Percentiles rank a stretch among this genome's conserved stretches.
phyloP scores from a whole-genome alignment of 2,888 invertebrate genomes.

The Agonopterix alstromeriana region DNA sequence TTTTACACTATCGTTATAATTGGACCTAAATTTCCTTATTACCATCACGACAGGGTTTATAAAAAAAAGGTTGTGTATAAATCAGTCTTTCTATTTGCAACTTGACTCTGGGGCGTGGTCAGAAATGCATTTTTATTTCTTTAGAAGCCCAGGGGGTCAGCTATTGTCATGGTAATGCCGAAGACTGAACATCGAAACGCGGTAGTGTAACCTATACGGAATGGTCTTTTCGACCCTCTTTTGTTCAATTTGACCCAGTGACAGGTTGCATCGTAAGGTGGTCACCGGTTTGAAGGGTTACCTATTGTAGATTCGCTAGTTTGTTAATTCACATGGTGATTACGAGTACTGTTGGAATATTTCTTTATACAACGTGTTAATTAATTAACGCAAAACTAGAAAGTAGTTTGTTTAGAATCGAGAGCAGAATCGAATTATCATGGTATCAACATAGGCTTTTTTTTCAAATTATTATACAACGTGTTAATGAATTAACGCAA shows the following conservation, averaged over 20 bases:
- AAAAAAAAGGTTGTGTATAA: too few species aligned
- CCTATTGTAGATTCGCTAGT: not conserved
- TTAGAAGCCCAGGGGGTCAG: slow-evolving; percentile 41
- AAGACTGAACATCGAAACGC: slow-evolving; percentile 35
- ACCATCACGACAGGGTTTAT: too few species aligned
- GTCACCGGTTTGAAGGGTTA: slow-evolving; percentile 27
- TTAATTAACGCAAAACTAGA: too few species aligned
- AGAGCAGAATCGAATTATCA: too few species aligned
- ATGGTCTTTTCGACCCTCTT: slow-evolving; percentile 26
- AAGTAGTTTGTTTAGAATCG: too few species aligned
- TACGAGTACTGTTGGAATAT: not conserved
- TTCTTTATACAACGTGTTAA: not conserved
- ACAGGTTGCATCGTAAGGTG: slow-evolving; percentile 48
- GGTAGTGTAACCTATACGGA: slow-evolving; percentile 43
- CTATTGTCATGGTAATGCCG: slow-evolving; percentile 53
- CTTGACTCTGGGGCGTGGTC: slow-evolving; percentile 28
- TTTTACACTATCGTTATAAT: too few species aligned
- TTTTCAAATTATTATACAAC: too few species aligned
- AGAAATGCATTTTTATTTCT: slow-evolving; percentile 36
- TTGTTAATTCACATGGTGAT: not conserved
- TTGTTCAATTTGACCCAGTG: slow-evolving; percentile 51
- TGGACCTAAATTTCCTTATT: too few species aligned
- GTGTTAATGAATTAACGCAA: too few species aligned
- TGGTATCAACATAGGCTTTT: too few species aligned
- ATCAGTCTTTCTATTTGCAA: not conserved